Percentiles rank a stretch among this genome's conserved stretches.
These are phyloP conservation scores for Ianthella basta DNA, from an alignment of 37 sponge, comb jelly and placozoan species.

Conservation along the genomic window DNA sequence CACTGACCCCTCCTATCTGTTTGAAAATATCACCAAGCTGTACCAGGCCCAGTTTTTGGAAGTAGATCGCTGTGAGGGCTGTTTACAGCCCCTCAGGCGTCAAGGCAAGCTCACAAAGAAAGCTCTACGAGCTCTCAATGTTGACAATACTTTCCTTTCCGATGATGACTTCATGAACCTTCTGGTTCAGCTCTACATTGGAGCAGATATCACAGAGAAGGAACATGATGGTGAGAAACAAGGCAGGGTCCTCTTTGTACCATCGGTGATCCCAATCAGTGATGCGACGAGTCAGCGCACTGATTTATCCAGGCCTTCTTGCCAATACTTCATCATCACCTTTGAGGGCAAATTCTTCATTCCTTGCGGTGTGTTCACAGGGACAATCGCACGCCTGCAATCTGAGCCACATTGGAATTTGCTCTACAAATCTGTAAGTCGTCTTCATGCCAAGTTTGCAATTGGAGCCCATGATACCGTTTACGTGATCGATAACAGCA, in stretches of 20 bases:
- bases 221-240: too few species aligned
- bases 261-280: not conserved
- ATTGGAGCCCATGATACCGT: too few species aligned
- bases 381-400: slow-evolving; percentile 5
- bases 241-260: slow-evolving; percentile 7
- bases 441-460: too few species aligned
- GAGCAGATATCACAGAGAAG: not conserved
- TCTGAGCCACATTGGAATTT: not conserved
- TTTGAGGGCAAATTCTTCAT: not conserved
- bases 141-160: not conserved
- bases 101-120: not conserved
- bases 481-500: too few species aligned
- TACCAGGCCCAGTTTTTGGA: not conserved
- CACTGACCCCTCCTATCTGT: not conserved
- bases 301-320: not conserved
- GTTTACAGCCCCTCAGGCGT: not conserved
- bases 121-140: not conserved
- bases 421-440: too few species aligned
- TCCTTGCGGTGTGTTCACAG: slow-evolving; percentile 17
- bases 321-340: not conserved
- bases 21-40: not conserved
- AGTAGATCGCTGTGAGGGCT: not conserved
- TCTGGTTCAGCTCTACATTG: not conserved
- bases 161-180: not conserved
- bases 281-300: not conserved